Evolutionary conservation across 2,888 invertebrate genomes (phyloP), one percentile per base, ranked within the genome.

Genomic region (Cephus pulcher): DNA sequence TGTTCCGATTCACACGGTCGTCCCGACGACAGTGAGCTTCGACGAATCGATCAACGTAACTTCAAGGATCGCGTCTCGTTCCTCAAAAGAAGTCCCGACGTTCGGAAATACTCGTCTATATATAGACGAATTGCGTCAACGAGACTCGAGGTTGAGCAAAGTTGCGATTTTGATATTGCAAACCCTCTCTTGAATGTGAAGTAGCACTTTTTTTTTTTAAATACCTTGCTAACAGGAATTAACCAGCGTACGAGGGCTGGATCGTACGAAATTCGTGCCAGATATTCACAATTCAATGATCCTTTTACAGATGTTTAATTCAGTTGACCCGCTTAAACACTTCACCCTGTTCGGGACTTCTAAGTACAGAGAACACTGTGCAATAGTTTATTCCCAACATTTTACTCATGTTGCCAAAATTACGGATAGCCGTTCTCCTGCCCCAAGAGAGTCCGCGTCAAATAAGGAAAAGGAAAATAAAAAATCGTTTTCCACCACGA

Each of bases 331-430:
- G 87, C 79, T 90, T 89, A 87, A 87, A 88, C 81, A 85, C 86
- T 87, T 87, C 85, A 88, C 89, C 88, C 89, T 89, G 84, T 82
- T 88, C 89, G 87, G 90, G 90, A 90, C 90, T 90, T 90, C 90
- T 90, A 90, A 90, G 90, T 86, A 90, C 89, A 88, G 89, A 88
- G 84, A 89, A 89, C 74, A 89, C 88, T 77, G 86, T 87, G 87
- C 87, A 87, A 89, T 88, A 88, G 89, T 89, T 89, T 84, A 86
- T 89, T 83, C 88, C 89, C 86, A 88, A 87, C 83, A 89, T 89
- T 82, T 89, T 89, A 84, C 83, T 86, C 89, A 89, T 89, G 82
- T 83, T 89, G 88, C 79, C 68, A 80, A 79, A 79, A 71, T 71
- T 32, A 32, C 71, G 71, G 71, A 34, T 40, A 33, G 34, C 35